Evolutionary conservation across 2,888 invertebrate species (phyloP).

Genomic region (Operophtera brumata): DNA sequence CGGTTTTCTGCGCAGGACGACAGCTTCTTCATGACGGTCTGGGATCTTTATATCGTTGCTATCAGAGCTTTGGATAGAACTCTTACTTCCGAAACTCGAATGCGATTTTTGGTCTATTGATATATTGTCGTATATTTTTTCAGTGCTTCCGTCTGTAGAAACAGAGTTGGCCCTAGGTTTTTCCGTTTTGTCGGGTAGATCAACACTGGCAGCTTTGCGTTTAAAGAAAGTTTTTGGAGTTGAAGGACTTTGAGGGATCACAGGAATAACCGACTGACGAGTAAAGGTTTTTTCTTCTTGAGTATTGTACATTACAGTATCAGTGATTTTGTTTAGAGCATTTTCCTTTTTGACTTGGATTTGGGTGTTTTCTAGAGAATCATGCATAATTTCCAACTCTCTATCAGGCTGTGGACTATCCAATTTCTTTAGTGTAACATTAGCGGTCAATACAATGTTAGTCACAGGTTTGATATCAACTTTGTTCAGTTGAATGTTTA

Average conservation of each 20-base stretch:
- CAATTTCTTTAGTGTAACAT: conserved; percentile 75
- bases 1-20: conserved; percentile 81
- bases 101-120: conserved; percentile 73
- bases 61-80: conserved; percentile 72
- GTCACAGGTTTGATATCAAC: conserved; percentile 83
- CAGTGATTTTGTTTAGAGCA: conserved; percentile 46
- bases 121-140: conserved; percentile 71
- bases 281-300: conserved; percentile 47
- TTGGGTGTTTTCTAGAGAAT: conserved; percentile 34
- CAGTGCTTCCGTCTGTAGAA: conserved; percentile 69
- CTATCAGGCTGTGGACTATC: conserved; percentile 61
- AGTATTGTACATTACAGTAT: conserved; percentile 46
- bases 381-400: conserved; percentile 50
- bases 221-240: conserved; percentile 76
- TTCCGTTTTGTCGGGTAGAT: conserved; percentile 70
- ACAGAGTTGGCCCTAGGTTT: conserved; percentile 65
- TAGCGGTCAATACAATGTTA: conserved; percentile 84
- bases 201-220: conserved; percentile 79
- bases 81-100: conserved; percentile 75
- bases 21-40: conserved; percentile 71
- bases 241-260: conserved; percentile 60
- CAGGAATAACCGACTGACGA: conserved; percentile 44
- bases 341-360: conserved; percentile 47
- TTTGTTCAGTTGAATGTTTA: conserved; percentile 86
- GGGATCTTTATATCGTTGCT: conserved; percentile 67